Conservation (phyloP, 2,113 vertebrate genomes). For the Neolamprologus hecqui region DNA sequence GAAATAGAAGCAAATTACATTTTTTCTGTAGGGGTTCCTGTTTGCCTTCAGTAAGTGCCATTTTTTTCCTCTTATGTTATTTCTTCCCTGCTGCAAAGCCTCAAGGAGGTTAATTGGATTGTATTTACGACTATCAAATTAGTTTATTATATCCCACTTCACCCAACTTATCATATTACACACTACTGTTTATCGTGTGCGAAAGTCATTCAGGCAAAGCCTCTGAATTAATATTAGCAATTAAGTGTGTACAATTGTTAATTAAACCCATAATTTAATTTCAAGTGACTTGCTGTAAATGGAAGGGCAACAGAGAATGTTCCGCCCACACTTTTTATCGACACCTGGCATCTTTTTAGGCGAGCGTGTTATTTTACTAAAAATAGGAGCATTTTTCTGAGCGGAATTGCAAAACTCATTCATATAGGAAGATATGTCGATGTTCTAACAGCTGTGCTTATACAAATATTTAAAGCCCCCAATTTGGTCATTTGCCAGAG, state of each 20-base stretch:
- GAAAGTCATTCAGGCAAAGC: slow-evolving; percentile 29
- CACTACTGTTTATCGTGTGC: slow-evolving; percentile 34
- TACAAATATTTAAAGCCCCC: neutral
- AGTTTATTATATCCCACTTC: slow-evolving; percentile 29
- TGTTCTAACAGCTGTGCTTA: neutral
- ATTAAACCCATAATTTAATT: slow-evolving; percentile 52
- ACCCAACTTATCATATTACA: slow-evolving; percentile 34
- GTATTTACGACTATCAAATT: slow-evolving; percentile 31
- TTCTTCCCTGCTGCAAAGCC: slow-evolving; percentile 19
- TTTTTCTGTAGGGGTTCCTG: neutral
- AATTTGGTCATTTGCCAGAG: neutral
- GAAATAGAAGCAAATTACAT: neutral
- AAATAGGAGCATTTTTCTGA: neutral
- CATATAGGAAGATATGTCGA: neutral
- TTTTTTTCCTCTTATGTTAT: neutral
- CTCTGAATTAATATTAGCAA: slow-evolving; percentile 25
- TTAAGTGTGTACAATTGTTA: slow-evolving; percentile 47
- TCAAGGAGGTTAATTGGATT: slow-evolving; percentile 47
- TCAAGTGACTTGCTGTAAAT: neutral
- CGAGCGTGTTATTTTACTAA: neutral
- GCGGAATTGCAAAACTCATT: neutral
- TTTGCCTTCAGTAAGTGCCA: neutral
- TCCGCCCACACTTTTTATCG: neutral
- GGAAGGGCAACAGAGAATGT: neutral
- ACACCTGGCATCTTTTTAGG: neutral